Evolutionary conservation across 1,140 invertebrate genomes (phyloP), one percentile per base, ranked within the genome.

Genomic region (Lineus longissimus): DNA sequence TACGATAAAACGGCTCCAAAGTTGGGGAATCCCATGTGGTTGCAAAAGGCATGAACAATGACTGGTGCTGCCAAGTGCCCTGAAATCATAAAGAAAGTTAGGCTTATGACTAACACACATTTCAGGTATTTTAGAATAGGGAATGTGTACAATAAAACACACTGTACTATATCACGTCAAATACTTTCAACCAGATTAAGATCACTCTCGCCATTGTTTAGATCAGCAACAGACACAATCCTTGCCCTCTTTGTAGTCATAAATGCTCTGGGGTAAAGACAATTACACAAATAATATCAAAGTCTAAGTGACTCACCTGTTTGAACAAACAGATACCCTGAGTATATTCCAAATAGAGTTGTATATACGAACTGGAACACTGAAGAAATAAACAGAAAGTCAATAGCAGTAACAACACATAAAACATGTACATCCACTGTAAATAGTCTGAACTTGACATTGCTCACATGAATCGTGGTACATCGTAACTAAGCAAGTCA

Each of bases 21-120:
- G 77, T 95, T 91, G 0, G 94, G 94, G 72, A 97, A 90, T 27
- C 94, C 95, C 91, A 97, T 96, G 77, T 93, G 90, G 82, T 97
- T 97, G 79, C 94, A 97, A 79, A 97, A 95, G 1, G 92, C 89
- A 79, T 97, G 95, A 6, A 88, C 93, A 13, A 93, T 76, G 67
- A 96, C 87, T n/a, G 92, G 90, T 11, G 93, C 91, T 19, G 89
- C 83, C 73, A 96, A 87, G 77, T 97, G 93, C 61, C 93, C 93
- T 90, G 76, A 30, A 81, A 82, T 70, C 67, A 66, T 68, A 71
- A 63, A 58, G 45, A 62, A 55, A 45, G 41, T 59, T n/a, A 23
- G 51, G 41, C 62, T 41, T 51, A 17, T 57, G 7, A 63, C 56
- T 62, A 27, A 25, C 29, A 43, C 7, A 23, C 15, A 15, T 55